phyloP scores from a whole-genome alignment of 2,797 vertebrate species.

The Limnodromus scolopaceus region DNA sequence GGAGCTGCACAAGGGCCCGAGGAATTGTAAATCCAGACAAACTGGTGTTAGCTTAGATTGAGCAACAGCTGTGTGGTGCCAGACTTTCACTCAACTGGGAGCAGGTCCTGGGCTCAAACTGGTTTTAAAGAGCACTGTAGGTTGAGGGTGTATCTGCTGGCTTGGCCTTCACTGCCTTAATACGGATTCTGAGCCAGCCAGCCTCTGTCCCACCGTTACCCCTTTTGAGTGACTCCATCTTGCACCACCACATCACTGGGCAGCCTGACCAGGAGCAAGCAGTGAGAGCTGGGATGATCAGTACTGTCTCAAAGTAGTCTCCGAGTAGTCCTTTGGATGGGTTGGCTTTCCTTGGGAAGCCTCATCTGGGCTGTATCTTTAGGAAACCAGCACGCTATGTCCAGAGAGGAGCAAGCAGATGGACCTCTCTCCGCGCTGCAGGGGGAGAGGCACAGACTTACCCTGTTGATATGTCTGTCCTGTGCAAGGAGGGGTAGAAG shows the following conservation, averaged over 20 bases:
- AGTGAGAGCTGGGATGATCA: background rate
- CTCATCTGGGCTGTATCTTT: background rate
- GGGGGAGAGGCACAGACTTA: background rate
- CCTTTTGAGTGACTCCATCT: background rate
- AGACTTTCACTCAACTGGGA: background rate
- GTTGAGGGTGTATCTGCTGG: background rate
- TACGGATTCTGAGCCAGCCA: background rate
- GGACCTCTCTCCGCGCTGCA: background rate
- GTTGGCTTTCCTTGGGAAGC: background rate
- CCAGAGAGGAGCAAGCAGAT: background rate
- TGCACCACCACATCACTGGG: background rate
- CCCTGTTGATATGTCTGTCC: background rate
- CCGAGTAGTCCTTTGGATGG: background rate
- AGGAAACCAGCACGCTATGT: background rate
- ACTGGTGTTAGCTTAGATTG: background rate
- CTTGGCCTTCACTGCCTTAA: background rate
- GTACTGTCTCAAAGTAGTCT: background rate
- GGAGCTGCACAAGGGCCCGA: background rate
- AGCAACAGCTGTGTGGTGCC: background rate
- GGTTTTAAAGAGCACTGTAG: background rate
- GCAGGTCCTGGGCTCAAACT: background rate
- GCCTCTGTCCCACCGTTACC: background rate
- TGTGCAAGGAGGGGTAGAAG: background rate
- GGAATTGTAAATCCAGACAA: conserved; percentile 3
- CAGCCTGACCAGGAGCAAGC: background rate